phyloP scores from a whole-genome alignment of 2,888 invertebrate genomes.

The Leptopilina myrica region DNA sequence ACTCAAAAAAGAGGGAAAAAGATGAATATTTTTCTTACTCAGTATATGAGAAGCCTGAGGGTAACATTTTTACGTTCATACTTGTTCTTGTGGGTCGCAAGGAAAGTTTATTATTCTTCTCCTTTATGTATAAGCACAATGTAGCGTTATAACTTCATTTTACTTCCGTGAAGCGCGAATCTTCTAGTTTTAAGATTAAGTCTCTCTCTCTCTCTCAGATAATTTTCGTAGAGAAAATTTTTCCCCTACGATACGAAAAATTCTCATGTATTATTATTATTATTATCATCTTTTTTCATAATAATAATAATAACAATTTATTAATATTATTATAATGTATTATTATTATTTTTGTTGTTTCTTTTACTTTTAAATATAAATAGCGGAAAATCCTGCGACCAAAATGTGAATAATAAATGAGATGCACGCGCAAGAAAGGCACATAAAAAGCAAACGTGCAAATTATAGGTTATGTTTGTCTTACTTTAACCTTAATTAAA shows the following conservation, averaged over 20 bases:
- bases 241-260: not conserved
- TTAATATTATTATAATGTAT: too few species aligned
- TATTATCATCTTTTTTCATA: not conserved
- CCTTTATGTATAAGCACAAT: conserved; percentile 27
- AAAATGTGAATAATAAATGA: too few species aligned
- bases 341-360: too few species aligned
- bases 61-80: conserved; percentile 13
- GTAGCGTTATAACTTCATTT: conserved; percentile 38
- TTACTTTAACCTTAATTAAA: too few species aligned
- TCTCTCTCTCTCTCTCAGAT: not conserved
- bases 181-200: conserved; percentile 31
- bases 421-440: too few species aligned
- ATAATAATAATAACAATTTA: not conserved
- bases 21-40: not conserved
- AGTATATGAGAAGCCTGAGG: conserved; percentile 17
- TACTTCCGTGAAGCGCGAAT: conserved; percentile 33
- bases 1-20: too few species aligned
- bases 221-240: conserved; percentile 22
- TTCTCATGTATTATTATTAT: not conserved
- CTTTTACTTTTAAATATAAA: too few species aligned
- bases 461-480: too few species aligned
- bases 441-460: too few species aligned
- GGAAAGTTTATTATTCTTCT: conserved; percentile 36
- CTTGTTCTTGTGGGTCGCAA: conserved; percentile 11
- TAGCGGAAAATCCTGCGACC: too few species aligned